Percentiles rank a stretch among this genome's conserved stretches.
These are phyloP conservation scores for Tethya wilhelma DNA, from an alignment of 37 sponge, comb jelly and placozoan genomes.

Conservation along the genomic window DNA sequence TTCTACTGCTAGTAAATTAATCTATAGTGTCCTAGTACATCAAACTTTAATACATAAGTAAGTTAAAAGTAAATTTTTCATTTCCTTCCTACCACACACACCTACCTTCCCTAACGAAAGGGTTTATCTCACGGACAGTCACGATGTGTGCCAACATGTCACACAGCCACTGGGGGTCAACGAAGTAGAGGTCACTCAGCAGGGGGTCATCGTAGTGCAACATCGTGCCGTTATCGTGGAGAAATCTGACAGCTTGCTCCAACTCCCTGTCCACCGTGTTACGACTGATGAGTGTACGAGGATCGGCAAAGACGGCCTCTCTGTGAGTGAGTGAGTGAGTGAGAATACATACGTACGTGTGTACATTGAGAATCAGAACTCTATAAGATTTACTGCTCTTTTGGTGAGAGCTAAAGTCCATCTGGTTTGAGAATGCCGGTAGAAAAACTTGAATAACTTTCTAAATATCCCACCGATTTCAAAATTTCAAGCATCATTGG, in stretches of 20 bases:
- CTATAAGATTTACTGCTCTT: too few species aligned
- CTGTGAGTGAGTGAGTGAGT: slow-evolving; percentile 28
- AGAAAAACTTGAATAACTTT: too few species aligned
- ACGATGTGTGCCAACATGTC: slow-evolving; percentile 88
- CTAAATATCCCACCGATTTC: too few species aligned
- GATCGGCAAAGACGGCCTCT: slow-evolving; percentile 62
- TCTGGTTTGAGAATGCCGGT: too few species aligned
- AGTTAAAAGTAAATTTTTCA: neutral
- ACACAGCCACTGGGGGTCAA: slow-evolving; percentile 93
- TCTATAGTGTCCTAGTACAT: too few species aligned
- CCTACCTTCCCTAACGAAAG: slow-evolving; percentile 71
- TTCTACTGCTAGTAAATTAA: too few species aligned
- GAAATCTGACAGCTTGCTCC: slow-evolving; percentile 84
- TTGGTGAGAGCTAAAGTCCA: too few species aligned
- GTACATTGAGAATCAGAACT: too few species aligned
- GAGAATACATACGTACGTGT: too few species aligned
- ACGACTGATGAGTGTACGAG: slow-evolving; percentile 45
- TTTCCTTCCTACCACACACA: too few species aligned
- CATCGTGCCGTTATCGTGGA: slow-evolving; percentile 87
- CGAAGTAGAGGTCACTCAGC: slow-evolving; percentile 84
- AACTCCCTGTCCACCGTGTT: slow-evolving; percentile 70
- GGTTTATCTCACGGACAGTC: slow-evolving; percentile 79
- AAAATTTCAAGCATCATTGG: too few species aligned
- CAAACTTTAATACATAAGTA: neutral
- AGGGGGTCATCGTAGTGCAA: slow-evolving; percentile 87